phyloP scores from a whole-genome alignment of 2,888 invertebrate genomes.

The Melanostoma scalare region DNA sequence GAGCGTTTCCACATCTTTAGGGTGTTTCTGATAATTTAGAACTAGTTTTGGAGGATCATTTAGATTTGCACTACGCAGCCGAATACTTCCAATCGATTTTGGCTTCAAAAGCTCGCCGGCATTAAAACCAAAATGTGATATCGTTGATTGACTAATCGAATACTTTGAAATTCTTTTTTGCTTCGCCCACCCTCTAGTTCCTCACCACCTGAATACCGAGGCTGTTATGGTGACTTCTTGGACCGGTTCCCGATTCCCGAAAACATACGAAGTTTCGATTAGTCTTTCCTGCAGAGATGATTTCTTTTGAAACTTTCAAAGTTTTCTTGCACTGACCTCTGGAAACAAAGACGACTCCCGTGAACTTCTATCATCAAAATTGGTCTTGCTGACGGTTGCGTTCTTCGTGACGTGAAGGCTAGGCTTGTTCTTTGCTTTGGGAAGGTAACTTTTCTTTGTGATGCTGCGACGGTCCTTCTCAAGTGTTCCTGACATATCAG shows the following conservation, averaged over 20 bases:
- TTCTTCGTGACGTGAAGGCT: constrained; percentile 82
- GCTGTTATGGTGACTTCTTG: constrained; percentile 63
- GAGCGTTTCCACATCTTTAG: constrained; percentile 78
- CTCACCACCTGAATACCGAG: constrained; percentile 73
- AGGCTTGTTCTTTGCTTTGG: constrained; percentile 78
- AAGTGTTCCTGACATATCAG: constrained; percentile 84
- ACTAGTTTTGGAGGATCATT: constrained; percentile 85
- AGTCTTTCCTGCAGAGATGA: constrained; percentile 78
- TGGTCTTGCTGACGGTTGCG: constrained; percentile 83
- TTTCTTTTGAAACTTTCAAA: constrained; percentile 72
- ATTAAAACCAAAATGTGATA: constrained; percentile 79
- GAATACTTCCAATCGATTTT: constrained; percentile 84
- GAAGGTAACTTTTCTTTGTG: constrained; percentile 84
- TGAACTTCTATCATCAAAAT: constrained; percentile 83
- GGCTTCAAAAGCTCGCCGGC: constrained; percentile 82
- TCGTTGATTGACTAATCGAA: constrained; percentile 63
- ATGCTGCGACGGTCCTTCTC: constrained; percentile 83
- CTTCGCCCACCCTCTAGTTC: constrained; percentile 84
- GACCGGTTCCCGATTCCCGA: constrained; percentile 77
- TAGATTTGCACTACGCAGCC: constrained; percentile 84
- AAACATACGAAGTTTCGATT: constrained; percentile 75
- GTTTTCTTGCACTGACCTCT: constrained; percentile 78
- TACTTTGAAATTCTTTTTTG: constrained; percentile 69
- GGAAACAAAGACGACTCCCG: constrained; percentile 80
- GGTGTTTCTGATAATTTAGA: constrained; percentile 84